Conservation (phyloP, 2,888 invertebrate species). For the Campoplex capitator region DNA sequence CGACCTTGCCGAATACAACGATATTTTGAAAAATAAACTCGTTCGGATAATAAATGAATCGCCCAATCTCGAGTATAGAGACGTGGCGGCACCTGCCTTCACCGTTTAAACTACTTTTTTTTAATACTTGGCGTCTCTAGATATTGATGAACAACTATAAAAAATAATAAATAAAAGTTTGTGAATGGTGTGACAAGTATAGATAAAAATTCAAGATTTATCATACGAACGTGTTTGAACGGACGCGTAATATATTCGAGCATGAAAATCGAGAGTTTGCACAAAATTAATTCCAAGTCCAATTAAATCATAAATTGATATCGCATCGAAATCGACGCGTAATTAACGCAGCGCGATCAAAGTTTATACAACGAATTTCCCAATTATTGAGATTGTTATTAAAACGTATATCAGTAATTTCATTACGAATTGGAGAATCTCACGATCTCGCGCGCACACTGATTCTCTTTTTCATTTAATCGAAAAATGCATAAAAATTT, state of each 20-base stretch:
- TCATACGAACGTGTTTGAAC: background rate
- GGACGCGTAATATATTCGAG: background rate
- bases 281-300: constrained; percentile 18
- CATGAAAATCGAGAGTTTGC: constrained; percentile 3
- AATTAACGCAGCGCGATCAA: background rate
- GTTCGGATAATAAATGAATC: too few species aligned
- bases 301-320: constrained; percentile 33
- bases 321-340: background rate
- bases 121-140: too few species aligned
- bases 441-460: background rate
- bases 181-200: background rate
- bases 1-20: too few species aligned
- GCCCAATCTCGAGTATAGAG: too few species aligned
- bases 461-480: background rate
- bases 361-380: constrained; percentile 19
- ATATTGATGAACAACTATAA: too few species aligned
- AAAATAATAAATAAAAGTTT: background rate
- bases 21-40: too few species aligned
- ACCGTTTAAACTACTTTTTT: too few species aligned
- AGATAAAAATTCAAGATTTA: background rate
- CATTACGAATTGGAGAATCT: background rate
- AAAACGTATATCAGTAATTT: background rate
- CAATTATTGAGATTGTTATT: constrained; percentile 40
- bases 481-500: constrained; percentile 1
- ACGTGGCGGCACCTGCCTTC: too few species aligned